Percentiles rank a stretch among this genome's conserved stretches.
Conservation (phyloP, 2,113 vertebrate species). For the Recurvirostra avosetta region DNA sequence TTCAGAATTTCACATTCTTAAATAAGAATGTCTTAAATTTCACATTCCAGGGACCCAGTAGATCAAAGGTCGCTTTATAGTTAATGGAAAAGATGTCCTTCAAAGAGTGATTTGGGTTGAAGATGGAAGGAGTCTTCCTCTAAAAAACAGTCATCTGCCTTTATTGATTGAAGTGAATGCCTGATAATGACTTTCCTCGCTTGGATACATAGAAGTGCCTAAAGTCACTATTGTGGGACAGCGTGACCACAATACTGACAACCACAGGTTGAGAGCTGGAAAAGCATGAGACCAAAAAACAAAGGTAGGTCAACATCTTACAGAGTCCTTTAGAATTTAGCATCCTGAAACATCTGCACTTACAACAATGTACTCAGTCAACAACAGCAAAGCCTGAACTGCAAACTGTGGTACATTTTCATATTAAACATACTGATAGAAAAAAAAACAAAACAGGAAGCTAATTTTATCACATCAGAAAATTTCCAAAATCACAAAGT, state of each 20-base stretch:
- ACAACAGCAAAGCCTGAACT: background rate
- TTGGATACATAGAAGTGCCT: background rate
- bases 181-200: background rate
- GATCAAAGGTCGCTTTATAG: background rate
- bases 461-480: background rate
- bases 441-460: background rate
- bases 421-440: background rate
- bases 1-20: background rate
- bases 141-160: background rate
- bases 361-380: background rate
- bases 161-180: background rate
- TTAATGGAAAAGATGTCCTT: background rate
- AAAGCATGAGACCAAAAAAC: background rate
- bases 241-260: background rate
- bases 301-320: background rate
- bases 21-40: background rate
- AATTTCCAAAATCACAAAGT: background rate
- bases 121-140: background rate
- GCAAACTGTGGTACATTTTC: background rate
- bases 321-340: background rate
- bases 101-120: background rate
- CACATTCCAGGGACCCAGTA: background rate
- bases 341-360: background rate
- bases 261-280: background rate
- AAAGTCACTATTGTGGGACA: background rate